Conservation (phyloP, 2,888 invertebrate genomes). For the Cyrtodaria siliqua region DNA sequence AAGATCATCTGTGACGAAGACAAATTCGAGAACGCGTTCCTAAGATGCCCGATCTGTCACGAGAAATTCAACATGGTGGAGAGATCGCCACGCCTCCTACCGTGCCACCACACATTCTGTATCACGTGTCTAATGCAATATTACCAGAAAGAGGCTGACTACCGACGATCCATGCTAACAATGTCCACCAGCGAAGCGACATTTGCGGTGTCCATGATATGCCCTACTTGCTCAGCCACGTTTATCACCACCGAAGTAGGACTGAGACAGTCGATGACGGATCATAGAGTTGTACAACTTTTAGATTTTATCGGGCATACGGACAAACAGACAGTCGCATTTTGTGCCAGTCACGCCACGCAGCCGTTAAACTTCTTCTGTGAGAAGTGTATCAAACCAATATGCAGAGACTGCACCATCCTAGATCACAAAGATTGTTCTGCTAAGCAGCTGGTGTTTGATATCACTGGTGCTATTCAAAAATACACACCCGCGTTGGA, state of each 20-base stretch:
- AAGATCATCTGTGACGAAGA: slow-evolving; percentile 79
- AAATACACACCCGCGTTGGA: slow-evolving; percentile 78
- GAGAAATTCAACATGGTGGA: slow-evolving; percentile 68
- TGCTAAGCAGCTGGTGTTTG: slow-evolving; percentile 75
- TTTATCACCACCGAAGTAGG: slow-evolving; percentile 77
- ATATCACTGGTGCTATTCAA: slow-evolving; percentile 73
- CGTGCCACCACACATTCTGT: slow-evolving; percentile 81
- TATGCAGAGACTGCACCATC: slow-evolving; percentile 80
- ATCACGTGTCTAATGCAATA: slow-evolving; percentile 68
- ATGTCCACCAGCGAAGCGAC: slow-evolving; percentile 55
- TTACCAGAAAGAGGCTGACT: slow-evolving; percentile 71
- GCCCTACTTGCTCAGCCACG: slow-evolving; percentile 72
- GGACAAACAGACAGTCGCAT: slow-evolving; percentile 75
- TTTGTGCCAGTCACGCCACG: slow-evolving; percentile 76
- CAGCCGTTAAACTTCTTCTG: slow-evolving; percentile 83
- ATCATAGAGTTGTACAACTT: slow-evolving; percentile 80
- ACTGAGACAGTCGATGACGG: slow-evolving; percentile 73
- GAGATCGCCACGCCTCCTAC: slow-evolving; percentile 74
- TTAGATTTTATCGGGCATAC: slow-evolving; percentile 79
- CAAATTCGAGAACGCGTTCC: slow-evolving; percentile 75
- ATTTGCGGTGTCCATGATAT: slow-evolving; percentile 73
- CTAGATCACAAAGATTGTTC: slow-evolving; percentile 75
- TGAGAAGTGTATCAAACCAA: slow-evolving; percentile 73
- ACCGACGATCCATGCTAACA: slow-evolving; percentile 67
- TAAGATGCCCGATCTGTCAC: slow-evolving; percentile 76